These are phyloP conservation scores for Lepisosteus oculatus DNA, from an alignment of 2,113 vertebrate species.

Conservation along the genomic window DNA sequence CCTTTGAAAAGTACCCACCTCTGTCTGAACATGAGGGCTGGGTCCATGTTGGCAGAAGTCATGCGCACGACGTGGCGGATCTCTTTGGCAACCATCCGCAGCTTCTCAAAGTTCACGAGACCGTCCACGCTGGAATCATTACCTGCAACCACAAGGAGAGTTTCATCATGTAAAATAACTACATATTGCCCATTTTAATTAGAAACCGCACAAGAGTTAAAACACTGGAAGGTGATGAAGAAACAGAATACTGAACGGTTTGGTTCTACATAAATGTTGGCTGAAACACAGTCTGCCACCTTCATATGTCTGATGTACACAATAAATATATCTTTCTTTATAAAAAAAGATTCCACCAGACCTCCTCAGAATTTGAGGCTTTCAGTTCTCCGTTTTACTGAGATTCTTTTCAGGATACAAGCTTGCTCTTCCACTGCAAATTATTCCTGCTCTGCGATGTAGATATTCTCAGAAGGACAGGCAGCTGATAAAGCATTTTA, in stretches of 20 bases:
- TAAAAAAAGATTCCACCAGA: too few relatives aligned
- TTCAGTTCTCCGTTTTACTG: neutral
- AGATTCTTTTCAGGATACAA: neutral
- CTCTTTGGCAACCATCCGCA: slow-evolving; percentile 96
- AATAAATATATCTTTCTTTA: too few relatives aligned
- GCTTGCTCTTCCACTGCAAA: neutral
- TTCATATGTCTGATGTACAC: too few relatives aligned
- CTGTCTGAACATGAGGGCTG: slow-evolving; percentile 94
- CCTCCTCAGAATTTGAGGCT: too few relatives aligned
- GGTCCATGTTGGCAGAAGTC: slow-evolving; percentile 97
- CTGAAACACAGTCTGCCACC: too few relatives aligned
- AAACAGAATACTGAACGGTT: too few relatives aligned
- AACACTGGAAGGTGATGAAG: too few relatives aligned
- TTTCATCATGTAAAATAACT: neutral
- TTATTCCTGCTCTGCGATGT: neutral
- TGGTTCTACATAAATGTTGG: too few relatives aligned
- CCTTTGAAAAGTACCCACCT: slow-evolving; percentile 67
- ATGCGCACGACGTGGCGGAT: slow-evolving; percentile 87
- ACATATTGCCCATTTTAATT: neutral
- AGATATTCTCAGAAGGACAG: neutral
- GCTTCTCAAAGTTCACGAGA: slow-evolving; percentile 94
- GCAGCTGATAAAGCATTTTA: slow-evolving; percentile 9
- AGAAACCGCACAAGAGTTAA: neutral
- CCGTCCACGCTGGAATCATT: slow-evolving; percentile 94
- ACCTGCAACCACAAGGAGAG: slow-evolving; percentile 54